Conservation (phyloP, 2,797 vertebrate genomes). For the Cynopterus sphinx region DNA sequence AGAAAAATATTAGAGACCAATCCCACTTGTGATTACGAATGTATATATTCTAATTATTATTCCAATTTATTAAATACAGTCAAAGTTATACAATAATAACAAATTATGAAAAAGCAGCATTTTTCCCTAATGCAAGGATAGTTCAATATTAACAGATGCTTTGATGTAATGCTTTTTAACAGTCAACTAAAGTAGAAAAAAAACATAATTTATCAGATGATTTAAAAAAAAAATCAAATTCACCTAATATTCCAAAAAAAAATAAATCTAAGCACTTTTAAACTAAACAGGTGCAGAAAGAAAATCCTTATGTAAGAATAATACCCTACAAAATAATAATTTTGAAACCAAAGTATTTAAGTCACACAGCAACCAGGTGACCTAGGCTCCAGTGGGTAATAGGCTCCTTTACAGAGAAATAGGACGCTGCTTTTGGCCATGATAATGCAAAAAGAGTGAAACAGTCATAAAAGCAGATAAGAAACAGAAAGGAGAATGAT, state of each 20-base stretch:
- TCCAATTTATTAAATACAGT: neutral
- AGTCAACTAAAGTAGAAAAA: neutral
- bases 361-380: neutral
- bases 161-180: neutral
- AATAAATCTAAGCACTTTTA: neutral
- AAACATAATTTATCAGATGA: neutral
- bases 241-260: neutral
- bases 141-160: slow-evolving; percentile 1
- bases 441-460: neutral
- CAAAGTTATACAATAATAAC: neutral
- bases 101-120: neutral
- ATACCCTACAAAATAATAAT: neutral
- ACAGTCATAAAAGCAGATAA: neutral
- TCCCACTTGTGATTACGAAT: neutral
- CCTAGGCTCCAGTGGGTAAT: neutral
- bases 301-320: neutral
- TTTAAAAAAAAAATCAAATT: neutral
- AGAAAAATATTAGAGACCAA: neutral
- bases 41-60: neutral
- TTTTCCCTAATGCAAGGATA: slow-evolving; percentile 23
- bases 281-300: neutral
- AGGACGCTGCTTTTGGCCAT: neutral
- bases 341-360: neutral
- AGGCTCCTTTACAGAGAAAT: neutral
- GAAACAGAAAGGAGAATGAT: neutral